These are phyloP conservation scores for Otus scops DNA, from an alignment of 2,797 vertebrate genomes.

Conservation along the genomic window DNA sequence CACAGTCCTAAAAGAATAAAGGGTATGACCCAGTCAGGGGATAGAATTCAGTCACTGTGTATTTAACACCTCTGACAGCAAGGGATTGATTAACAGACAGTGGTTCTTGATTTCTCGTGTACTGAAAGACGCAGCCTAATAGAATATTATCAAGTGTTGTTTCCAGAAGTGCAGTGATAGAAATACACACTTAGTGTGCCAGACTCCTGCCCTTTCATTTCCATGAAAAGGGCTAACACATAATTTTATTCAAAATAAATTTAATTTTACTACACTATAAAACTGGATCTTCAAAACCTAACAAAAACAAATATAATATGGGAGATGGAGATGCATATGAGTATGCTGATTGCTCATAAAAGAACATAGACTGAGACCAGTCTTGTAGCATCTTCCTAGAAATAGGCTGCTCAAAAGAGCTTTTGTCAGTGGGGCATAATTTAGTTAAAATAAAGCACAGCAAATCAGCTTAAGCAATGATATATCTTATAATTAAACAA, in stretches of 20 bases:
- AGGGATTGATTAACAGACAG: not conserved
- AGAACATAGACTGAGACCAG: not conserved
- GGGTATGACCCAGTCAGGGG: not conserved
- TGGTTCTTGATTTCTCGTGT: constrained; percentile 1
- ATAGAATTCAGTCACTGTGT: not conserved
- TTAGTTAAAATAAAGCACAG: constrained; percentile 19
- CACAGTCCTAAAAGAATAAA: not conserved
- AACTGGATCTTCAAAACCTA: not conserved
- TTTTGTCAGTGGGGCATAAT: not conserved
- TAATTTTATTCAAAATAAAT: not conserved
- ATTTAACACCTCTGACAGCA: not conserved
- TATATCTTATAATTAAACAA: constrained; percentile 58
- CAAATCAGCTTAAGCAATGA: constrained; percentile 42
- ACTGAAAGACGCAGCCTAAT: not conserved
- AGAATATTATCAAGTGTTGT: constrained; percentile 9
- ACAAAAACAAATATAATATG: not conserved
- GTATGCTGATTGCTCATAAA: not conserved
- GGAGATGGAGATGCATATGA: not conserved
- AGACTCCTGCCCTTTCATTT: constrained; percentile 16
- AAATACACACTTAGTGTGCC: not conserved
- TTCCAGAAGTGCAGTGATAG: constrained; percentile 9
- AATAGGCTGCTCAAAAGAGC: not conserved
- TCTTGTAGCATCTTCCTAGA: not conserved
- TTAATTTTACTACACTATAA: not conserved
- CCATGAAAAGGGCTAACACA: not conserved